A percentile compares a stretch with the other conserved stretches of the same genome.
Evolutionary conservation across 1,140 invertebrate species (phyloP).

Genomic region (Neodiprion fabricii): DNA sequence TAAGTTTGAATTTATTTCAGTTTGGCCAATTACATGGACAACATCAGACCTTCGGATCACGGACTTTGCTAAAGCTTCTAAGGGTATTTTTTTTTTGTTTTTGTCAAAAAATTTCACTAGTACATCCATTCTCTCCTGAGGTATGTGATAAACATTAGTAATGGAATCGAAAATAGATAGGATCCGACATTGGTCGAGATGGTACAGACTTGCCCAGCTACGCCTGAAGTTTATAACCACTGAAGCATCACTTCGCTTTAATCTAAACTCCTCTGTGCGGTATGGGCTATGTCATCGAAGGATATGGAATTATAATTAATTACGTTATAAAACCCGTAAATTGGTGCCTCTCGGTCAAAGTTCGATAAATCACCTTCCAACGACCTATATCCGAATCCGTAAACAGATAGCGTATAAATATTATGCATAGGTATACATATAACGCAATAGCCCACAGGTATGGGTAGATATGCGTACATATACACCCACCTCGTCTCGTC

Average conservation of each 20-base stretch:
- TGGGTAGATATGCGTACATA: neutral
- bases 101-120: no score
- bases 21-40: no score
- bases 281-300: neutral
- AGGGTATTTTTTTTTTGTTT: no score
- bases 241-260: neutral
- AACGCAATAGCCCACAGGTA: no score
- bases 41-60: no score
- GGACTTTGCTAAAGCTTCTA: no score
- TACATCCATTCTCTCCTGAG: neutral
- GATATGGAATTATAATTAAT: slow-evolving; percentile 1
- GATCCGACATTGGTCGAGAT: neutral
- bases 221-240: neutral
- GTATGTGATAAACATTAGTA: neutral
- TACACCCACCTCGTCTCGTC: neutral
- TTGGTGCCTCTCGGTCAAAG: neutral
- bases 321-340: neutral
- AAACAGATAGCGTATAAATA: neutral
- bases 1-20: no score
- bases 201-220: neutral
- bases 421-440: no score
- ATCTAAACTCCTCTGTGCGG: neutral
- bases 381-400: neutral
- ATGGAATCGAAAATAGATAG: neutral
- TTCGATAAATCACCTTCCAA: neutral